Evolutionary conservation across 1,140 invertebrate species (phyloP).

Genomic region (Antheraea mylitta): DNA sequence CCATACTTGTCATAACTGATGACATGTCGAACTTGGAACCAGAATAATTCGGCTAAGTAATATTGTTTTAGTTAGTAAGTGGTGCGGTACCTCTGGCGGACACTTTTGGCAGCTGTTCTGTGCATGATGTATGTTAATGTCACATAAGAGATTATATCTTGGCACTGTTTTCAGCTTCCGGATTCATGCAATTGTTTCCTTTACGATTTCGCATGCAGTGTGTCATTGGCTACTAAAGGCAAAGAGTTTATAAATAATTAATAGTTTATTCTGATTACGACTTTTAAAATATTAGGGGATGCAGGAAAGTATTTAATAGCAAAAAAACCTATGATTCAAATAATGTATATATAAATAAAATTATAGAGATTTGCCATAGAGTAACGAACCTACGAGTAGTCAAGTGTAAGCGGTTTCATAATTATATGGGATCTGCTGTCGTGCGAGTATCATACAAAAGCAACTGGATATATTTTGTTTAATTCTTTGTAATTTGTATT

Average conservation of each 20-base stretch:
- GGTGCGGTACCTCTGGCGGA: conserved; percentile 51
- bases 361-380: too few relatives aligned
- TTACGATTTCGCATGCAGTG: conserved; percentile 49
- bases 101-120: conserved; percentile 64
- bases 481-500: too few relatives aligned
- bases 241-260: conserved; percentile 17
- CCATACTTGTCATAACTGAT: background rate
- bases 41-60: conserved; percentile 58
- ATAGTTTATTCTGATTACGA: conserved; percentile 24
- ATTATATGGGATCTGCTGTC: too few relatives aligned
- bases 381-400: too few relatives aligned
- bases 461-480: too few relatives aligned
- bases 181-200: conserved; percentile 56
- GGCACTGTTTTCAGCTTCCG: conserved; percentile 59
- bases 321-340: too few relatives aligned
- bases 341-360: too few relatives aligned
- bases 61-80: conserved; percentile 70
- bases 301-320: too few relatives aligned
- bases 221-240: background rate
- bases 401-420: too few relatives aligned
- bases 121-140: conserved; percentile 72
- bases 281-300: conserved; percentile 12
- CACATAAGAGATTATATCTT: conserved; percentile 72
- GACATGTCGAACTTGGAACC: conserved; percentile 7
- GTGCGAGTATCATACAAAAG: too few relatives aligned